Conservation (phyloP, 2,797 vertebrate species). For the Tenualosa ilisha region DNA sequence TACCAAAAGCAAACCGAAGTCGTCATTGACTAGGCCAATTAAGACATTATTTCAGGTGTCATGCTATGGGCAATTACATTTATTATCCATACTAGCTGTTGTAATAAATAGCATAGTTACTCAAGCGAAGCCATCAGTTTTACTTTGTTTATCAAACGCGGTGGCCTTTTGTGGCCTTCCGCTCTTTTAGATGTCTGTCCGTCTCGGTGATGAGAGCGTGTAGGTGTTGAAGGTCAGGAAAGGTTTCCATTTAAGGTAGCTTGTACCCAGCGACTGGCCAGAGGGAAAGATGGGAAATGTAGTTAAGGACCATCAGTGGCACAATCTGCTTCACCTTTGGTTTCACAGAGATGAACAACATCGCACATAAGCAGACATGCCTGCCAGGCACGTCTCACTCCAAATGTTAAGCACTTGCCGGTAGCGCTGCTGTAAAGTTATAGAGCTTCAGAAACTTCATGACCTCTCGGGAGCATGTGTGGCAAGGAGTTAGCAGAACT, state of each 20-base stretch:
- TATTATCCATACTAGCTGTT: neutral
- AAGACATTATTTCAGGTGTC: neutral
- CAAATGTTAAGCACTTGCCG: neutral
- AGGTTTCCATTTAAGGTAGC: neutral
- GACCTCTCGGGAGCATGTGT: neutral
- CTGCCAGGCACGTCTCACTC: neutral
- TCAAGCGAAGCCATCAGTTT: neutral
- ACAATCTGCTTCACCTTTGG: neutral
- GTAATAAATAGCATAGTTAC: neutral
- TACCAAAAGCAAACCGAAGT: neutral
- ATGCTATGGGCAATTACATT: neutral
- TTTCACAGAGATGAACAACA: neutral
- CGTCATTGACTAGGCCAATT: neutral
- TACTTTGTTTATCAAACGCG: neutral
- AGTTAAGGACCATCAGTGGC: neutral
- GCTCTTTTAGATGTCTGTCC: neutral
- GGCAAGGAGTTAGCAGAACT: neutral
- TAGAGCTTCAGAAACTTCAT: neutral
- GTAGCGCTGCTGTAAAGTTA: neutral
- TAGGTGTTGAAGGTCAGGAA: neutral
- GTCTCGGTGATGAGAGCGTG: neutral
- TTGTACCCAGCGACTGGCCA: neutral
- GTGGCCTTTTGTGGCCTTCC: neutral
- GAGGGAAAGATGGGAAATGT: neutral
- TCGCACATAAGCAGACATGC: neutral